Base-by-base conservation (phyloP, 1,140 invertebrate species). In the Lucilia sericata region DNA sequence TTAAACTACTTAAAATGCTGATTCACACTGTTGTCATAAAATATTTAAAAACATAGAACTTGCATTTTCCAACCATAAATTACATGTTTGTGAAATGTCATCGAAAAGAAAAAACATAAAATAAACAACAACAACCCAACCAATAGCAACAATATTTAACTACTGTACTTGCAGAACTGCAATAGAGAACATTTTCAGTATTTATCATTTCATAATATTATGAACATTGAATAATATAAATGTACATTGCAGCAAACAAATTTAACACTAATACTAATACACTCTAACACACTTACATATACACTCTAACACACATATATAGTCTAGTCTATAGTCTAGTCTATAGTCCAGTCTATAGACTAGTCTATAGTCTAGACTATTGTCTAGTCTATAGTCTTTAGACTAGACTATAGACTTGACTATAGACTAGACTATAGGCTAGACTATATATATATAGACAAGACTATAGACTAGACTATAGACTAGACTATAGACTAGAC, bases 61-160 rank as follows among this genome's bases (percentile, higher is more conserved):
- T 70, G 19, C 65, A 70, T 21, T 70, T 25, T 70, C n/a, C 9
- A 70, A 25, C 21, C 65, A 70, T 70, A 70, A 70, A 70, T 70
- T 70, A 70, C 65, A 70, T 19, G 65, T 70, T 70, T 70, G 65
- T 70, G 19, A 70, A 70, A 70, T 70, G 65, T 70, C 65, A 70
- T 70, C 65, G 21, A 12, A 70, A 70, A 70, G 21, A 70, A 70
- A 21, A 7, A 21, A 21, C n/a, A 70, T 21, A 70, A 70, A 70
- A 1, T 12, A 49, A 70, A 70, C 19, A 70, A 60, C 14, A 60
- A 60, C n/a, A 60, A 7, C 14, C 7, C 14, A 5, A n/a, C 5
- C 5, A 60, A 60, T 14, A 60, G 14, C 14, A 60, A 60, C 55
- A 60, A 60, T 60, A 17, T 14, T 70, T 21, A 70, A 70, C 65